Conservation (phyloP, 2,888 invertebrate genomes). For the Polydrusus tereticollis region DNA sequence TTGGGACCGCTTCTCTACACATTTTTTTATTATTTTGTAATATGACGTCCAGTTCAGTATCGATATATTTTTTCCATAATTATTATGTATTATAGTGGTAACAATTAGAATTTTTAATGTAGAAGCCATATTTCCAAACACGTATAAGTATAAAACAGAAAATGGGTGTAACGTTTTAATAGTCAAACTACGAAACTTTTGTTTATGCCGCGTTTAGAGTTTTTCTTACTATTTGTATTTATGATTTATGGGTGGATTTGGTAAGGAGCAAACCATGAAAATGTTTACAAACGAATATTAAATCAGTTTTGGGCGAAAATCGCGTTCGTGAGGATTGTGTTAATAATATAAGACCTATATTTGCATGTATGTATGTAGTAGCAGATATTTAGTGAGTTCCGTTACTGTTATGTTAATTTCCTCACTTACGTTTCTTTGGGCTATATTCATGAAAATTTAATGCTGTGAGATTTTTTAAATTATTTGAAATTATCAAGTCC, state of each 20-base stretch:
- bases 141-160: constrained; percentile 14
- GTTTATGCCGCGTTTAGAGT: neutral
- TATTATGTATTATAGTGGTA: neutral
- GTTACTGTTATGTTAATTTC: too few species aligned
- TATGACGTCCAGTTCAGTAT: neutral
- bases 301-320: constrained; percentile 11
- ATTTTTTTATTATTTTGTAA: neutral
- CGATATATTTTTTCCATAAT: neutral
- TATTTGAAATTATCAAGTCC: too few species aligned
- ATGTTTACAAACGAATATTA: constrained; percentile 9
- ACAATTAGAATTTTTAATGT: constrained; percentile 9
- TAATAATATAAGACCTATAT: neutral
- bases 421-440: too few species aligned
- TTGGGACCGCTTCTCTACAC: constrained; percentile 5
- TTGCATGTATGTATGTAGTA: neutral
- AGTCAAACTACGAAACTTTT: constrained; percentile 14
- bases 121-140: constrained; percentile 17
- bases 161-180: constrained; percentile 10
- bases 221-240: constrained; percentile 13
- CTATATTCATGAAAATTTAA: neutral
- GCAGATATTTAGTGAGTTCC: neutral
- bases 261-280: constrained; percentile 3
- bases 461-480: too few species aligned
- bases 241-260: constrained; percentile 3
- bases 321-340: neutral